Evolutionary conservation across 2,797 vertebrate species (phyloP), one percentile per base, ranked within the genome.

Genomic region (Calcarius lapponicus): DNA sequence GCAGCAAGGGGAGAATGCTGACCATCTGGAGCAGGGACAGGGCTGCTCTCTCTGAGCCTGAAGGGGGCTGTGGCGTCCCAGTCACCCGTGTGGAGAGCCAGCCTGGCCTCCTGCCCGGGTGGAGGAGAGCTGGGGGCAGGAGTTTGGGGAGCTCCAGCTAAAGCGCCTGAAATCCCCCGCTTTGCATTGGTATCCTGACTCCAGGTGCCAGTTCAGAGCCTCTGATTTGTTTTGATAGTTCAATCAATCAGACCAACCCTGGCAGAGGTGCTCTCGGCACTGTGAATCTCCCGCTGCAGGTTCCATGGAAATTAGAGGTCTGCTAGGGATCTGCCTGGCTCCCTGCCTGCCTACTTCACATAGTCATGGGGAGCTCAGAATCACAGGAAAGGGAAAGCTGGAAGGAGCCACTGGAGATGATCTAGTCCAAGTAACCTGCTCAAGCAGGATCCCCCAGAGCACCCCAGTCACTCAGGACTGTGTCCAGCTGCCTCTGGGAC

Each of bases 151-250:
- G 29, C 24, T 56, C 25, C 29, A 50, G 47, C 17, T 56, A 4
- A 57, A 61, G 6, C 28, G 36, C 45, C 65, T 47, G 56, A 54
- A 79, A 48, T 22, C 12, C 7, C 15, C 9, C 15, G 3, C 19
- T 72, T 29, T 7, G 13, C 7, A 0, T 5, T 42, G 21, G 17
- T n/a, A 16, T 24, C 18, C 47, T 8, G 26, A n/a, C 16, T 26
- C 9, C 54, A 32, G 13, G 32, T 22, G 20, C 14, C 60, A 36
- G 6, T 29, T 81, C 54, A 71, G 57, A 91, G 31, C n/a, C 3
- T 5, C 12, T 0, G 0, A 7, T 51, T 29, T 45, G 10, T 38
- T 51, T 19, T 8, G 10, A 13, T 16, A 3, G 32, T 38, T 60
- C 45, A 11, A 26, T 65, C 53, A 28, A 4, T 28, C 22, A 50